Evolutionary conservation across 2,888 invertebrate genomes (phyloP).

Genomic region (Trisateles emortualis): DNA sequence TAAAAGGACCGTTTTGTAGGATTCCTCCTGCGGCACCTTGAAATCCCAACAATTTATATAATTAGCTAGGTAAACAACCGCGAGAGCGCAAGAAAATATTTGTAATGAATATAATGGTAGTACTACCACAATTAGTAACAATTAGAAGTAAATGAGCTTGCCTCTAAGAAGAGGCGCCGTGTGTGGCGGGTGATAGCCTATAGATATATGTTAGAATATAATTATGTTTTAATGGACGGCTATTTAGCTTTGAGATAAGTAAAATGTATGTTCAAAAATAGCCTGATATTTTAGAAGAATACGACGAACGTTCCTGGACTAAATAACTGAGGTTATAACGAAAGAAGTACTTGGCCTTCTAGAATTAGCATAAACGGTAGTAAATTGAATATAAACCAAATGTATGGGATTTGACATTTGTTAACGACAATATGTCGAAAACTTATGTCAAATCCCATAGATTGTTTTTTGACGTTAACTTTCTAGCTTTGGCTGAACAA

Average conservation of each 20-base stretch:
- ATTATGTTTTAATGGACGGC: background rate
- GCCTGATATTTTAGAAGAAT: no score
- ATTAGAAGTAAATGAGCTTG: slow-evolving; percentile 59
- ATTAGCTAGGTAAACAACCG: slow-evolving; percentile 5
- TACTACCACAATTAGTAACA: slow-evolving; percentile 60
- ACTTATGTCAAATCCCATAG: no score
- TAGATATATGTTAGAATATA: background rate
- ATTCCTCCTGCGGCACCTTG: background rate
- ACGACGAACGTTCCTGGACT: no score
- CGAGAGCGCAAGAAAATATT: slow-evolving; percentile 6
- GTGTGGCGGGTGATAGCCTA: slow-evolving; percentile 54
- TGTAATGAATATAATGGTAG: slow-evolving; percentile 38
- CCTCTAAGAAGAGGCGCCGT: slow-evolving; percentile 55
- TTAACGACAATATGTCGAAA: no score
- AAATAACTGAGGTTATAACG: no score
- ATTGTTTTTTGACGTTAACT: no score
- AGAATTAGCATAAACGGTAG: no score
- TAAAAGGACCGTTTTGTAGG: background rate
- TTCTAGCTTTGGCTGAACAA: no score
- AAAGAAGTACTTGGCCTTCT: no score
- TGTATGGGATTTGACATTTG: no score
- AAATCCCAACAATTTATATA: slow-evolving; percentile 10
- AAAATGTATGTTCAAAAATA: no score
- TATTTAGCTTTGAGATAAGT: background rate
- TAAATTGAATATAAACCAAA: no score